phyloP scores from a whole-genome alignment of 2,113 vertebrate species.

The Poecilia latipinna region DNA sequence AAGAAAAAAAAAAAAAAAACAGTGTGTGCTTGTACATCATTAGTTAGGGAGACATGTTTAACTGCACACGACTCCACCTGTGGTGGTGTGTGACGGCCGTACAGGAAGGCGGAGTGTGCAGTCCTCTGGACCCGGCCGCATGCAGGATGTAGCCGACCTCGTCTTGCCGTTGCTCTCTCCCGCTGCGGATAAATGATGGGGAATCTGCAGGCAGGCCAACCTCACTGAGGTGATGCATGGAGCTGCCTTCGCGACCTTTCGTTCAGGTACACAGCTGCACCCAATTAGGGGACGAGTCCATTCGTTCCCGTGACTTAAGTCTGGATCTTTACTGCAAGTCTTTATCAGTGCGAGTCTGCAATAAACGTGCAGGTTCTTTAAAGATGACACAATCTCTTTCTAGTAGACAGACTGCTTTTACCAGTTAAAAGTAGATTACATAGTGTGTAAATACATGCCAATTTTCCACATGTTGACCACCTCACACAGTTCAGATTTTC shows the following conservation, averaged over 20 bases:
- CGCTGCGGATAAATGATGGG: constrained; percentile 73
- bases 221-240: constrained; percentile 74
- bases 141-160: constrained; percentile 61
- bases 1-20: neutral
- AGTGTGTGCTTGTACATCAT: neutral
- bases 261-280: constrained; percentile 64
- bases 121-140: constrained; percentile 13
- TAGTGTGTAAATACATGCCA: neutral
- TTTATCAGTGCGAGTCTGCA: neutral
- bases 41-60: constrained; percentile 5
- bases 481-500: no score
- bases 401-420: neutral
- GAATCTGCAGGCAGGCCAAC: constrained; percentile 56
- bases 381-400: neutral
- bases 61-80: neutral
- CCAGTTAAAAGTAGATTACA: neutral
- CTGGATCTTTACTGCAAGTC: neutral
- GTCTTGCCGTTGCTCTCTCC: constrained; percentile 49
- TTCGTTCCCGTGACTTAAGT: constrained; percentile 34
- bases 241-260: constrained; percentile 74
- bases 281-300: constrained; percentile 45
- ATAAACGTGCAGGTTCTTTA: neutral
- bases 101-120: neutral
- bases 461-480: no score
- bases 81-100: neutral